Base-by-base conservation (phyloP, 2,113 vertebrate species). In the Gadus chalcogrammus region DNA sequence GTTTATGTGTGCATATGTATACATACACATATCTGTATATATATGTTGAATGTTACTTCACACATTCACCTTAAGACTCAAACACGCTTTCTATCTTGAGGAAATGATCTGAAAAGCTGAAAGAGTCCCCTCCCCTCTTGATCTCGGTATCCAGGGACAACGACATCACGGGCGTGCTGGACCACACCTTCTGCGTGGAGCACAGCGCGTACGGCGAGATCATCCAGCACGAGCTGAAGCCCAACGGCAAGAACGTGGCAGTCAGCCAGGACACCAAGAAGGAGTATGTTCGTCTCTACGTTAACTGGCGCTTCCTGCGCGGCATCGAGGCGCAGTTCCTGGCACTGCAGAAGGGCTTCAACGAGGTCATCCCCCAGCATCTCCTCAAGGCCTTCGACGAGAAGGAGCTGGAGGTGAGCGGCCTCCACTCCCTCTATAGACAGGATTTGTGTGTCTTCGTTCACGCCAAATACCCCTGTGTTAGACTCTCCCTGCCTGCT, bases 261-360 rank as follows among this genome's bases (percentile, higher is more conserved):
- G 97, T 99, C 74, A 95, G 92, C 55, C 97, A 99, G 90, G 97
- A 99, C 73, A 99, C 94, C 86, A 99, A 99, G 90, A 99, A 98
- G 79, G 97, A 99, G 20, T 99, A 99, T 8, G 97, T 99, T 84
- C 94, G 96, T 52, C 94, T 99, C 11, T 99, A 99, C 31, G 97
- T 99, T 69, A 99, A 98, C 93, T 99, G 97, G 97, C 92, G 97
- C n/a, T 99, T 99, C 82, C 92, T 99, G 86, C 93, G 97, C 77
- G 97, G 97, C 75, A 99, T 99, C 8, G 97, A 99, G 87, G 97
- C 97, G 15, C 97, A 99, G 82, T 99, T 99, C 88, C 90, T 99
- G 88, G 97, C 97, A 12, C 93, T 99, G 69, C 97, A 99, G 91
- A 99, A 99, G 77, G 97, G 97, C 78, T 99, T 99, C 90, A 98